These are phyloP conservation scores for Stenotaenia linearis DNA, from an alignment of 2,888 invertebrate genomes.

Conservation along the genomic window DNA sequence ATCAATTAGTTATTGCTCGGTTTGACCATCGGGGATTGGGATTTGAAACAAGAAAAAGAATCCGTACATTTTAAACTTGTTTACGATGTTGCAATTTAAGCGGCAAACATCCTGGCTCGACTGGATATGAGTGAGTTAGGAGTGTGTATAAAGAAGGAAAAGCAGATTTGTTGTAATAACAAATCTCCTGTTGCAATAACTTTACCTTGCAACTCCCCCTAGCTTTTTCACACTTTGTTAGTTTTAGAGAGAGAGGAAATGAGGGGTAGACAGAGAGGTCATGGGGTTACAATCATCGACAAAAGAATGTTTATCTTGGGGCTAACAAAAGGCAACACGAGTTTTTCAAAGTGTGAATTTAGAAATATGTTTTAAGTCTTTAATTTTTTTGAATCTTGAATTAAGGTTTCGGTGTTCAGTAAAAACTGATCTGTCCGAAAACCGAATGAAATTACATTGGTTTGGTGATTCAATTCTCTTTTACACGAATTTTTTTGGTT, in stretches of 20 bases:
- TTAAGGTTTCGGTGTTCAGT: no score
- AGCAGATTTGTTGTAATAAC: slow-evolving; percentile 26
- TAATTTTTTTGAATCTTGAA: no score
- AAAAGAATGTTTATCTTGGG: slow-evolving; percentile 19
- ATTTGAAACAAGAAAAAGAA: neutral
- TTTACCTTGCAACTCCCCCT: neutral
- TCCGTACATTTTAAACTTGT: neutral
- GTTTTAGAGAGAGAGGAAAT: slow-evolving; percentile 8
- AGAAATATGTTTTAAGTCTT: neutral
- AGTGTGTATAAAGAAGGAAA: neutral
- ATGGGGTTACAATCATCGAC: neutral
- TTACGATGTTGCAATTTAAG: neutral
- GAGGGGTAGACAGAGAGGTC: neutral
- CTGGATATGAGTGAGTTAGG: neutral
- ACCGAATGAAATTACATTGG: no score
- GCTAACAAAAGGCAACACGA: neutral
- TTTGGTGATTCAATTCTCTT: no score
- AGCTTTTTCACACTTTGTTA: slow-evolving; percentile 23
- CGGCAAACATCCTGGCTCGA: slow-evolving; percentile 4
- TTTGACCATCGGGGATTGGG: neutral
- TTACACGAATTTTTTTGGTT: no score
- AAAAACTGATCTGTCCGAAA: no score
- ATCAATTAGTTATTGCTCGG: neutral
- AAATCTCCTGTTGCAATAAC: slow-evolving; percentile 26
- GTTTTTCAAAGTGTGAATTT: neutral